These are phyloP conservation scores for Barnardius zonarius DNA, from an alignment of 2,113 vertebrate species.

Conservation along the genomic window DNA sequence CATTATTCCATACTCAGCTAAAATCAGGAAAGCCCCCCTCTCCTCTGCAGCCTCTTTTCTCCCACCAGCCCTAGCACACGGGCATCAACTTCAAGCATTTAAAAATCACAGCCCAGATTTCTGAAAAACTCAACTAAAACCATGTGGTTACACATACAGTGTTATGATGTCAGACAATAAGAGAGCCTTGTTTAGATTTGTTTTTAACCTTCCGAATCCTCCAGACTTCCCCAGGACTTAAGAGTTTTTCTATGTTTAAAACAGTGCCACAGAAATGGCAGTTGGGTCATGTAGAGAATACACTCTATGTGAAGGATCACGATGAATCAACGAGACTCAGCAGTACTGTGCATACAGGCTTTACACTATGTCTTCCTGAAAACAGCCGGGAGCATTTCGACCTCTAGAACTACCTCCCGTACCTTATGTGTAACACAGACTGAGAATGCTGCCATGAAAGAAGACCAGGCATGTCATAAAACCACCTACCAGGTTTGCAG, in stretches of 20 bases:
- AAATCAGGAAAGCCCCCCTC: neutral
- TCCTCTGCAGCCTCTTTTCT: neutral
- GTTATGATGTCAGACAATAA: neutral
- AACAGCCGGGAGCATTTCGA: neutral
- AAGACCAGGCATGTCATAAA: neutral
- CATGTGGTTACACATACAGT: neutral
- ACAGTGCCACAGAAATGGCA: neutral
- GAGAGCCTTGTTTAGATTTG: neutral
- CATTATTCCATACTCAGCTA: neutral
- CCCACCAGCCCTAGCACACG: accelerated
- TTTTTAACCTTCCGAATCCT: neutral
- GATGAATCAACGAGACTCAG: neutral
- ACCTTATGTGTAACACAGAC: neutral
- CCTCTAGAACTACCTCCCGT: neutral
- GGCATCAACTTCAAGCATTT: neutral
- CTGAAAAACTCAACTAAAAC: neutral
- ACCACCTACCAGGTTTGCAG: neutral
- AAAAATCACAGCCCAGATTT: neutral
- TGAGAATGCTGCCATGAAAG: neutral
- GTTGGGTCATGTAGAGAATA: neutral
- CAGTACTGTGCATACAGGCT: neutral
- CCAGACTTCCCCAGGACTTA: neutral
- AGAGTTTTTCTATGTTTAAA: neutral
- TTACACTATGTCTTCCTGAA: neutral
- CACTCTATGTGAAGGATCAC: neutral